Percentiles rank a stretch among this genome's conserved stretches.
phyloP scores from a whole-genome alignment of 2,797 vertebrate genomes.

The Neosalanx taihuensis region DNA sequence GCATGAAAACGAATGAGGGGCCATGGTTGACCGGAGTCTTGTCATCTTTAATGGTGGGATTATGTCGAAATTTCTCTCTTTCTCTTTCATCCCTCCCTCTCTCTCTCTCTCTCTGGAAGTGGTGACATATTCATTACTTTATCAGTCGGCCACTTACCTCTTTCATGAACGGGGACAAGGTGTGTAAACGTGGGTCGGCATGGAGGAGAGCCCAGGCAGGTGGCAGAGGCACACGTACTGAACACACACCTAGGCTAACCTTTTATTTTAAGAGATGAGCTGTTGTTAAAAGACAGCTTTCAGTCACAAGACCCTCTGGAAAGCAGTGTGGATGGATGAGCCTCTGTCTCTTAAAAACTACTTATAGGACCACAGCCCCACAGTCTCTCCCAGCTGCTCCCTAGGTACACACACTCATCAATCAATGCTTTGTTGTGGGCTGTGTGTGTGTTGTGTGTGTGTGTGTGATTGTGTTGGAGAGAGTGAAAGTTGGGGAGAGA shows the following conservation, averaged over 20 bases:
- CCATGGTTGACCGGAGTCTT: slow-evolving; percentile 49
- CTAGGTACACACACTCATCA: background rate
- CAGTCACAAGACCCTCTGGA: background rate
- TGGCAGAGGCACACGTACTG: background rate
- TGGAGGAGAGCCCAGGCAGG: background rate
- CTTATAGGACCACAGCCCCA: background rate
- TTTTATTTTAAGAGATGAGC: background rate
- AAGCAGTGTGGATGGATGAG: background rate
- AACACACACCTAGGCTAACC: background rate
- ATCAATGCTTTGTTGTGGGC: background rate
- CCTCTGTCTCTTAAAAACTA: background rate
- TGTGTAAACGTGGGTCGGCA: background rate
- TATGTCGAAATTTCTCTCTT: slow-evolving; percentile 36
- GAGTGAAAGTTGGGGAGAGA: background rate
- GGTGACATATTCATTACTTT: slow-evolving; percentile 12
- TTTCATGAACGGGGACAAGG: background rate
- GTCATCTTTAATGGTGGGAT: slow-evolving; percentile 62
- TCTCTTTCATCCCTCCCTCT: background rate
- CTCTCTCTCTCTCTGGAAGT: slow-evolving; percentile 9
- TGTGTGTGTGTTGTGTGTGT: background rate
- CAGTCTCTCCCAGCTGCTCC: background rate
- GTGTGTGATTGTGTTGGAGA: slow-evolving; percentile 6
- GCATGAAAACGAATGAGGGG: slow-evolving; percentile 28
- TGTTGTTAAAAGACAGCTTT: background rate
- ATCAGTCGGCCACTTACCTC: too few relatives aligned